Evolutionary conservation across 2,888 invertebrate species (phyloP), one percentile per base, ranked within the genome.

Genomic region (Morpho deidamia): DNA sequence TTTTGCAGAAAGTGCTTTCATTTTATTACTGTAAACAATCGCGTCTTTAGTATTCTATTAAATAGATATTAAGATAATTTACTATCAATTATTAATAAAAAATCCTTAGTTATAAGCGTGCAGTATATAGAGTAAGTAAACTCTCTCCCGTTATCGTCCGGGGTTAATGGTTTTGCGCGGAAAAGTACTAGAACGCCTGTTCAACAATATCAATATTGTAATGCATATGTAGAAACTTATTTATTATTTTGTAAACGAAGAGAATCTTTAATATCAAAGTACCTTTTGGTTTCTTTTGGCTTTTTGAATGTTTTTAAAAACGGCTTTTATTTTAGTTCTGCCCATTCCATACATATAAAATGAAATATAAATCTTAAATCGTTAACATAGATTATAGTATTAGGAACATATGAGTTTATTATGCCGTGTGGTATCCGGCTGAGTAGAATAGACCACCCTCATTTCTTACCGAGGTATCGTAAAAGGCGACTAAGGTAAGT

Each of bases 121-220:
- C 43, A 12, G 50, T 50, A 53, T 39, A 50, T 44, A 53, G 46
- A 37, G 44, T 53, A 37, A 58, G 11, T 33, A 14, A 44, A 38
- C 39, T 41, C 56, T 56, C 56, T 57, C 50, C 51, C 41, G 41
- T 55, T 78, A 87, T 84, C 85, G 53, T 50, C 53, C 82, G 84
- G 70, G 79, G 74, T 51, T 54, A 54, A 84, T 80, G 56, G 46
- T 58, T 55, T 55, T 50, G 81, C 71, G 77, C 83, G 88, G 88
- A 88, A 88, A 88, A 81, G 72, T 86, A 85, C 88, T 66, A 65
- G 63, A 59, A 54, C 65, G 77, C n/a, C 33, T 33, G 7, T 35
- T 45, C n/a, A n/a, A 45, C 35, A 34, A 47, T 39, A 23, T 39
- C 47, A 40, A 78, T 80, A 77, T 73, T 69, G 69, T 75, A 76